Base-by-base conservation (phyloP, 2,888 invertebrate species). In the Eretmocerus hayati region DNA sequence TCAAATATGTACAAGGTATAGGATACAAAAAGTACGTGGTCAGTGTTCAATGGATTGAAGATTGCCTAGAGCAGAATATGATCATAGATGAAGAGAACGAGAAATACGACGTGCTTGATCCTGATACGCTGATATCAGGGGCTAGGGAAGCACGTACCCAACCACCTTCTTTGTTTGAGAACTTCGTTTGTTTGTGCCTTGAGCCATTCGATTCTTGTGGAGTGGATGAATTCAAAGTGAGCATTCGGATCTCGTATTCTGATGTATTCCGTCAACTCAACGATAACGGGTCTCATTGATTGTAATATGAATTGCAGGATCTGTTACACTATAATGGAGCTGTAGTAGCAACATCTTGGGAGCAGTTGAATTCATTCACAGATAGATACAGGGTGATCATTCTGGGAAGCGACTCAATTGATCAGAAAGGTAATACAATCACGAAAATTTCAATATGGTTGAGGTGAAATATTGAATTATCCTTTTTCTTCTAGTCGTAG, bases 1-100 rank as follows among this genome's bases (percentile, higher is more conserved):
- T 67, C 8, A 68, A 68, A 46, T 67, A 62, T 43, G 39, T 68
- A 6, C 64, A 64, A 38, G 67, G 66, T 3, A 55, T 67, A 18
- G 67, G 62, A 2, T 58, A 61, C 19, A 43, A 54, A 21, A 68
- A 66, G 26, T 64, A 62, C 60, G 58, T 67, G 5, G 52, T 68
- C 13, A 50, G 46, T 5, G 59, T 52, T n/a, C 46, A 57, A 16
- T 68, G 68, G 68, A 56, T 66, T 2, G 9, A 53, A 4, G 62
- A 63, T 33, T 63, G 61, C 31, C 22, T 61, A 5, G 48, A 30
- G 9, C 33, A 58, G 26, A 37, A 48, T 5, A 54, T 18, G 16
- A 18, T 66, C 15, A 32, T 65, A 4, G 38, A 60, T 16, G 67
- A 66, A 41, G 42, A 60, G n/a, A 65, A 67, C 18, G 46, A 59